Evolutionary conservation across 2,113 vertebrate species (phyloP).

Genomic region (Sinocyclocheilus grahami): DNA sequence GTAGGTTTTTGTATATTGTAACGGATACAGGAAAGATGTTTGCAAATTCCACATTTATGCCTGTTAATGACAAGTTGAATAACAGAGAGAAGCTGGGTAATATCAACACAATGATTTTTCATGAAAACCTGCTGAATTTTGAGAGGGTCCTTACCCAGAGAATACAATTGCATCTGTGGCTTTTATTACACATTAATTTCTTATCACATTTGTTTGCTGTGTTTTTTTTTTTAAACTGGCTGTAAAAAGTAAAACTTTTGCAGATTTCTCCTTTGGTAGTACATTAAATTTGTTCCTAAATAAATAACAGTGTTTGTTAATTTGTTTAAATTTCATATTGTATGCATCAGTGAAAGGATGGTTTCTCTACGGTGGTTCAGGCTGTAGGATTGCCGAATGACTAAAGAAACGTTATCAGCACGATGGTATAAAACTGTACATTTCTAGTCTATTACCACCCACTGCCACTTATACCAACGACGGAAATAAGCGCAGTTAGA

Average conservation of each 20-base stretch:
- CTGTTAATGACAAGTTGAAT: neutral
- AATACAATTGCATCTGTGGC: neutral
- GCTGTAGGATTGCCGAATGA: too few species aligned
- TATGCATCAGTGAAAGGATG: neutral
- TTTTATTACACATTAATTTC: neutral
- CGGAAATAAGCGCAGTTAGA: too few species aligned
- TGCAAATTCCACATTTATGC: neutral
- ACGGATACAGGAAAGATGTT: neutral
- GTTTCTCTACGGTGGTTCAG: too few species aligned
- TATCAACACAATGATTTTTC: neutral
- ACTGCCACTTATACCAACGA: too few species aligned
- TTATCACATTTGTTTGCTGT: neutral
- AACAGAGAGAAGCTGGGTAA: neutral
- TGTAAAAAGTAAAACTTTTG: slow-evolving; percentile 17
- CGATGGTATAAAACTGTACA: too few species aligned
- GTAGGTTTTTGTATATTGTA: slow-evolving; percentile 3
- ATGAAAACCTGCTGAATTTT: slow-evolving; percentile 5
- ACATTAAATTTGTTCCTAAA: slow-evolving; percentile 8
- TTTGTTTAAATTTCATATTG: neutral
- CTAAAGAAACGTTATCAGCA: too few species aligned
- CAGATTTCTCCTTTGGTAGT: neutral
- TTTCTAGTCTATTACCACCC: too few species aligned
- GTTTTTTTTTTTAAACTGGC: neutral
- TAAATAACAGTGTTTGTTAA: neutral
- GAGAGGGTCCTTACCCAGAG: neutral